These are phyloP conservation scores for Periplaneta americana DNA, from an alignment of 1,140 invertebrate species.

Conservation along the genomic window DNA sequence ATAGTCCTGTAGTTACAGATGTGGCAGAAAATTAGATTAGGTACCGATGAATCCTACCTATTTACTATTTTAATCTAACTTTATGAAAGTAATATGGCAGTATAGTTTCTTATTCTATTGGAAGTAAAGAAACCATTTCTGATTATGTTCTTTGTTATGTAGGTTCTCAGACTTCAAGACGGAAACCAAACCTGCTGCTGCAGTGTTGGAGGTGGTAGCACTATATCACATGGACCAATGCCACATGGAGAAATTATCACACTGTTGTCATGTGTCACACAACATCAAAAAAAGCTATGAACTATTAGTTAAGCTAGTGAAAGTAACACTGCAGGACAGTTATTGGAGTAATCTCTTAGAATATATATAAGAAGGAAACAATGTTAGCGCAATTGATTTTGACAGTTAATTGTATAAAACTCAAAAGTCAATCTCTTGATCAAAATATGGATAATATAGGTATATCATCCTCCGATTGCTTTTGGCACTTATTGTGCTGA, in stretches of 20 bases:
- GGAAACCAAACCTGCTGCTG: not conserved
- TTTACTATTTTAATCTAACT: too few species aligned
- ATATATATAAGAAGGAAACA: not conserved
- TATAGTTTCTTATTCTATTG: too few species aligned
- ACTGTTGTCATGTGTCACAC: not conserved
- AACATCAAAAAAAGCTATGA: not conserved
- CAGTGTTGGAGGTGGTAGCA: not conserved
- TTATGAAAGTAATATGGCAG: too few species aligned
- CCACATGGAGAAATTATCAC: not conserved
- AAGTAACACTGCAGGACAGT: not conserved
- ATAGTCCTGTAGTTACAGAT: too few species aligned
- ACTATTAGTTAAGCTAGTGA: not conserved
- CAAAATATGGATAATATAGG: not conserved
- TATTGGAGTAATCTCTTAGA: not conserved
- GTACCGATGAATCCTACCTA: too few species aligned
- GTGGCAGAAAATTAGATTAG: too few species aligned
- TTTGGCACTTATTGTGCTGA: not conserved
- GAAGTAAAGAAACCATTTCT: too few species aligned
- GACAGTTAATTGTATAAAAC: not conserved
- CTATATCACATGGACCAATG: not conserved
- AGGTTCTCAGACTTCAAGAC: not conserved
- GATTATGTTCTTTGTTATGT: too few species aligned
- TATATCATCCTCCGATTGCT: not conserved
- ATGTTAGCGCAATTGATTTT: not conserved
- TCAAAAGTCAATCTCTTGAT: too few species aligned